A percentile compares a stretch with the other conserved stretches of the same genome.
These are phyloP conservation scores for Tetragnatha montana DNA, from an alignment of 2,888 invertebrate species.

Conservation along the genomic window DNA sequence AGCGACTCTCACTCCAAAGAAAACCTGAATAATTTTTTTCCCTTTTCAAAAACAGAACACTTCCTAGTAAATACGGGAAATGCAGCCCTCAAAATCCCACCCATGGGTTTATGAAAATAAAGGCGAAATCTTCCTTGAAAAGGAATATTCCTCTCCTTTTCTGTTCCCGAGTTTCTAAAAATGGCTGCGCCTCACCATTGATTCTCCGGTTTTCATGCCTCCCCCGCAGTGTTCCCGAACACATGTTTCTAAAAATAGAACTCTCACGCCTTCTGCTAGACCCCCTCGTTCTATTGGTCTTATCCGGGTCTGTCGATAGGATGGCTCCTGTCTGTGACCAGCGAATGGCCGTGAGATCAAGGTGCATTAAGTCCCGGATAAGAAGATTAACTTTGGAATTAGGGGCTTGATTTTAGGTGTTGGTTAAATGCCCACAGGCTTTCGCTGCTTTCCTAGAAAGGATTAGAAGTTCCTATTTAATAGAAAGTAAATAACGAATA, in stretches of 20 bases:
- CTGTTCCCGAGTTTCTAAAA: constrained; percentile 39
- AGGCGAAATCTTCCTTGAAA: neutral
- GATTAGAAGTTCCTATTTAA: too few species aligned
- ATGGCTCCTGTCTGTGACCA: neutral
- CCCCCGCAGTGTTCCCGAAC: neutral
- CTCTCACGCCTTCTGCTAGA: neutral
- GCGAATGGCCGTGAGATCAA: neutral
- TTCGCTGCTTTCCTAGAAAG: neutral
- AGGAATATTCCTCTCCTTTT: neutral
- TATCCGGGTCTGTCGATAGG: neutral
- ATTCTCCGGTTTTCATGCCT: constrained; percentile 9
- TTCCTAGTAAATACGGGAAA: neutral
- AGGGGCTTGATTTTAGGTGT: neutral
- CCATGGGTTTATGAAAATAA: too few species aligned
- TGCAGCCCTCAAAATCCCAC: too few species aligned
- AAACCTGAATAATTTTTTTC: neutral
- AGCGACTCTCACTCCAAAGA: neutral
- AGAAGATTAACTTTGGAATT: constrained; percentile 8
- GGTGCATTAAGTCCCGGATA: constrained; percentile 10
- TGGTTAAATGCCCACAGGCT: neutral
- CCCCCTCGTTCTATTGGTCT: neutral
- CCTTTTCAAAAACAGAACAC: neutral
- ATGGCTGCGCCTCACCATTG: constrained; percentile 53
- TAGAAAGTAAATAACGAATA: too few species aligned
- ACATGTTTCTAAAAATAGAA: constrained; percentile 57